Percentiles rank a stretch among this genome's conserved stretches.
Evolutionary conservation across 23 tunicate genomes (phyloP).

Genomic region (Trididemnum nubilum): DNA sequence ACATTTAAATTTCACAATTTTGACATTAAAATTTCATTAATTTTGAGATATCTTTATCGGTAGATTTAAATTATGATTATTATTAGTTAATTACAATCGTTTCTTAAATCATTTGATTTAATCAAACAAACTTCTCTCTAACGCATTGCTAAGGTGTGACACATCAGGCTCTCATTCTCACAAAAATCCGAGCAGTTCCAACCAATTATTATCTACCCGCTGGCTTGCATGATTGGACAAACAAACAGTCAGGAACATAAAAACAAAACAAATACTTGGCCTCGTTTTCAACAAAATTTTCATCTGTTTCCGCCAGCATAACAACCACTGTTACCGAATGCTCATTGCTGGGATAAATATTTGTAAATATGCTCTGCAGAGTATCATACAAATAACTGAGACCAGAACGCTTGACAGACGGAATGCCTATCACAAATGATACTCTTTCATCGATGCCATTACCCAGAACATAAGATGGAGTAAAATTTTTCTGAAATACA

Average conservation of each 20-base stretch:
- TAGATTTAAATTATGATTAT: too few species aligned
- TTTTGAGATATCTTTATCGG: too few species aligned
- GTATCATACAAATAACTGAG: conserved; percentile 33
- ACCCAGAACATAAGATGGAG: conserved; percentile 29
- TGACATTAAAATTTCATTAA: too few species aligned
- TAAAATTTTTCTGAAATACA: conserved; percentile 46
- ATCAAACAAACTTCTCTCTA: background rate
- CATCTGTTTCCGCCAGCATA: conserved; percentile 41
- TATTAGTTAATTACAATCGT: background rate
- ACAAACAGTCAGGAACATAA: too few species aligned
- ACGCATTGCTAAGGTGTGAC: too few species aligned
- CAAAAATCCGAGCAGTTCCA: too few species aligned
- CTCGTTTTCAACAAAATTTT: background rate
- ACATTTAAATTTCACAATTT: background rate
- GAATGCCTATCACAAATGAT: conserved; percentile 43
- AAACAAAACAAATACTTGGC: too few species aligned
- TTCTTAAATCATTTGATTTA: background rate
- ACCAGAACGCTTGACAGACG: conserved; percentile 29
- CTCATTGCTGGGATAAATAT: conserved; percentile 44
- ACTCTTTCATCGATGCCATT: conserved; percentile 12
- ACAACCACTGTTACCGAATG: conserved; percentile 29
- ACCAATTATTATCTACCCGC: too few species aligned
- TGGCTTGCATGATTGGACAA: too few species aligned
- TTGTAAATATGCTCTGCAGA: conserved; percentile 15
- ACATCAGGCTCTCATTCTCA: too few species aligned